Percentiles rank a stretch among this genome's conserved stretches.
These are phyloP conservation scores for Heloderma charlesbogerti DNA, from an alignment of 2,113 vertebrate species.

Conservation along the genomic window DNA sequence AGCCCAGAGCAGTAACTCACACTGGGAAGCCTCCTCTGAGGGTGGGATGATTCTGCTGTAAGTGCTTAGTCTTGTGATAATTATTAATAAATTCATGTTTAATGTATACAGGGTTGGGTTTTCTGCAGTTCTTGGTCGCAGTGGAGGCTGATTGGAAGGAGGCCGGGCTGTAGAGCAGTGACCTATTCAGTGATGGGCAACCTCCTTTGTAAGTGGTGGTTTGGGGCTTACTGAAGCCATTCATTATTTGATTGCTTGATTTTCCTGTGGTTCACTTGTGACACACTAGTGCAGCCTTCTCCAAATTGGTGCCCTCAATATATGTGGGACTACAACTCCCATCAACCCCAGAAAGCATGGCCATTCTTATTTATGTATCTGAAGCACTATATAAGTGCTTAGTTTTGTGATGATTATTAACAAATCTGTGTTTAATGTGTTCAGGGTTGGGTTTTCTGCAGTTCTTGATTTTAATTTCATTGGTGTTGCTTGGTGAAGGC, in stretches of 20 bases:
- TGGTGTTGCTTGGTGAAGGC: not conserved
- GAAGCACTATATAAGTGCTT: not conserved
- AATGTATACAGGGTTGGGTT: too few relatives aligned
- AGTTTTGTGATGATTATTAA: not conserved
- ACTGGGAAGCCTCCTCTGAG: too few relatives aligned
- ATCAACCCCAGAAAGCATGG: too few relatives aligned
- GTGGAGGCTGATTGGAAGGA: not conserved
- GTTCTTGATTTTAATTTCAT: too few relatives aligned
- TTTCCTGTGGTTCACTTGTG: not conserved
- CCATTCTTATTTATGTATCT: not conserved
- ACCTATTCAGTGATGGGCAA: not conserved
- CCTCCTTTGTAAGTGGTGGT: not conserved
- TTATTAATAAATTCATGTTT: too few relatives aligned
- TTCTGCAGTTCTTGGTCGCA: too few relatives aligned
- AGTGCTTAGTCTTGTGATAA: too few relatives aligned
- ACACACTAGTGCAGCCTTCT: not conserved
- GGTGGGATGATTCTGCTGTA: too few relatives aligned
- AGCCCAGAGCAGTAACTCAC: too few relatives aligned
- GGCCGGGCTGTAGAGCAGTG: not conserved
- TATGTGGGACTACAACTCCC: not conserved
- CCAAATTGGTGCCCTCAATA: too few relatives aligned
- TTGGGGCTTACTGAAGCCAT: too few relatives aligned
- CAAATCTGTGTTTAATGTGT: too few relatives aligned
- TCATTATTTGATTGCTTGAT: not conserved
- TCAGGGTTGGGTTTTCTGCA: not conserved